Evolutionary conservation across 1,140 invertebrate species (phyloP), one percentile per base, ranked within the genome.

Genomic region (Cherax quadricarinatus): DNA sequence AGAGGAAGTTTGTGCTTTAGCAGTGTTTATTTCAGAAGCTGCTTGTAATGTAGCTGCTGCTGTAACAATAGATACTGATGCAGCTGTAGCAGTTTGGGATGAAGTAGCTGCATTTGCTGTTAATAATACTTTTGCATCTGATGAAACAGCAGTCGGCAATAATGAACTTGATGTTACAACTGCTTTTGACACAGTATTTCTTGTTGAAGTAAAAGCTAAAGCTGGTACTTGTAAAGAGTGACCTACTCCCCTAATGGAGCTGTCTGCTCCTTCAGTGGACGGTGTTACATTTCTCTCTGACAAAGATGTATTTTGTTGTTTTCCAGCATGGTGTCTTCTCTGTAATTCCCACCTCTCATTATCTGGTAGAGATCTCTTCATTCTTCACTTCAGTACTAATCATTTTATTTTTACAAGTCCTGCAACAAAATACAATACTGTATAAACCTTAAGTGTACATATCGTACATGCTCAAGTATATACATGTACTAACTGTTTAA

Each of bases 131-230:
- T 12, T 16, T 9, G 30, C 86, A 79, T 14, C n/a, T 62, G 51
- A 57, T 88, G 75, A 66, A 41, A 48, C 24, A 18, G 51, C n/a
- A 24, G 7, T 24, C 80, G 30, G 80, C 41, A 48, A 41, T 30
- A 73, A 88, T 18, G 51, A 53, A 41, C n/a, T 66, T 88, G 86
- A 88, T 88, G 21, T 73, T 88, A n/a, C 48, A 79, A 80, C 49
- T 86, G 70, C 4, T 5, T n/a, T 60, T 7, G 86, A 57, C 53
- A 73, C 60, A 62, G 51, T 62, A 18, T 80, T 70, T 41, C 30
- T 41, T 60, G 75, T 21, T 21, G n/a, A 16, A 60, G 51, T n/a
- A 60, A 21, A n/a, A 60, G 78, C 24, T 51, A 66, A 57, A 41
- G 41, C 24, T 24, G 41, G 18, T 41, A 48, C 51, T 24, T 41